Conservation (phyloP, 2,113 vertebrate species). For the Tauraco erythrolophus region DNA sequence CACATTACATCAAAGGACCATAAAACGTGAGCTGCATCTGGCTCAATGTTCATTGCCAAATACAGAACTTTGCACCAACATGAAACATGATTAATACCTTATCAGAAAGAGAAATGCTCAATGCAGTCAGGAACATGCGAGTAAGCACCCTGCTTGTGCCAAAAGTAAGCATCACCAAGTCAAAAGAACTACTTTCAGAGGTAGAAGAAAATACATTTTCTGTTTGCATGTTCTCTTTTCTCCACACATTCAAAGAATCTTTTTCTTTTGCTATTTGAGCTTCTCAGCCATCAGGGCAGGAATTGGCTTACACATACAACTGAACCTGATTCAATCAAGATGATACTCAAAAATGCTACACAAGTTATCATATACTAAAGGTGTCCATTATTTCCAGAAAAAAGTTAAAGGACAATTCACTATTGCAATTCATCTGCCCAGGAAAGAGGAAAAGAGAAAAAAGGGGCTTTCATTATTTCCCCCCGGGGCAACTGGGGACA, state of each 20-base stretch:
- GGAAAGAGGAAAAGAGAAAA: not conserved
- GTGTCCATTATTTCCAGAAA: fast-evolving
- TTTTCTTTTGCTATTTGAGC: not conserved
- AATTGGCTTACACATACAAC: not conserved
- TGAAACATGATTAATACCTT: not conserved
- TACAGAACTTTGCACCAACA: not conserved
- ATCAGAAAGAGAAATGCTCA: not conserved
- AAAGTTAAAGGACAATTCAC: not conserved
- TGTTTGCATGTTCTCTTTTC: not conserved
- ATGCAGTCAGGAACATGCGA: fast-evolving
- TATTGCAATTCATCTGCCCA: not conserved
- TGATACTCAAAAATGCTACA: not conserved
- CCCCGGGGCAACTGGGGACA: not conserved
- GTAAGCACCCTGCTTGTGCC: not conserved
- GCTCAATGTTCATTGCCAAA: not conserved
- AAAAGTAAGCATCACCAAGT: not conserved
- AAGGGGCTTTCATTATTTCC: not conserved
- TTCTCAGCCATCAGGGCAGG: not conserved
- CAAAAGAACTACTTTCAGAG: not conserved
- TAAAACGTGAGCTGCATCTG: not conserved
- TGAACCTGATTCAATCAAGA: not conserved
- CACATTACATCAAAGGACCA: not conserved
- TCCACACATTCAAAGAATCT: not conserved
- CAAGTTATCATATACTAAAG: not conserved
- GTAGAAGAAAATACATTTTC: not conserved